Percentiles rank a stretch among this genome's conserved stretches.
These are phyloP conservation scores for Columba guinea DNA, from an alignment of 2,797 vertebrate genomes.

Conservation along the genomic window DNA sequence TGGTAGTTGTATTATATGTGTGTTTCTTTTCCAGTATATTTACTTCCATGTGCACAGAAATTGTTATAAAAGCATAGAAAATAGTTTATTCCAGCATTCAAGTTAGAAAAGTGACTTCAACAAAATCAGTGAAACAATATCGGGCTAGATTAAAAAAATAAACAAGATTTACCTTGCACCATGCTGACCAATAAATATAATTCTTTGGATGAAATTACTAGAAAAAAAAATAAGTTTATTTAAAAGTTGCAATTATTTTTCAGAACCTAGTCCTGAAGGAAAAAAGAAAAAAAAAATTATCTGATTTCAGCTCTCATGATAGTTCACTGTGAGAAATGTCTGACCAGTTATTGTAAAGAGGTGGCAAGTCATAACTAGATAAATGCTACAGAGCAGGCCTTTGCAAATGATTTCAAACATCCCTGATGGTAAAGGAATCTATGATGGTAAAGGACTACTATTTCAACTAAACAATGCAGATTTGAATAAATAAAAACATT, in stretches of 20 bases:
- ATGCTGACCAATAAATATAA: not conserved
- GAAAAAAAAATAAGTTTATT: not conserved
- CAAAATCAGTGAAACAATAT: not conserved
- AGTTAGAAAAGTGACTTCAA: not conserved
- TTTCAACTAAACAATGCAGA: not conserved
- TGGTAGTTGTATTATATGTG: not conserved
- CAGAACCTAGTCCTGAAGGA: not conserved
- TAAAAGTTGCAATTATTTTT: not conserved
- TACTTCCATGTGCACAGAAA: not conserved
- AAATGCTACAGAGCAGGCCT: not conserved
- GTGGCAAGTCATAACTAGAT: not conserved
- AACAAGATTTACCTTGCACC: not conserved
- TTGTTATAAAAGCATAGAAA: not conserved
- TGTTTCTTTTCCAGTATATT: not conserved
- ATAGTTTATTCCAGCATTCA: not conserved
- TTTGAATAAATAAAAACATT: not conserved
- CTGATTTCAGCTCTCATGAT: not conserved
- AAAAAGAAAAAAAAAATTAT: not conserved
- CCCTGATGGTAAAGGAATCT: not conserved
- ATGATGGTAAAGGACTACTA: not conserved
- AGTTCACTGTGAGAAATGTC: not conserved
- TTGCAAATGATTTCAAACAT: not conserved
- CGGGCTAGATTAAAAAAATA: not conserved
- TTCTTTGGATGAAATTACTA: not conserved
- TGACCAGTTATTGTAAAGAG: not conserved